Conservation (phyloP, 1,140 invertebrate species). For the Drosophila gunungcola region DNA sequence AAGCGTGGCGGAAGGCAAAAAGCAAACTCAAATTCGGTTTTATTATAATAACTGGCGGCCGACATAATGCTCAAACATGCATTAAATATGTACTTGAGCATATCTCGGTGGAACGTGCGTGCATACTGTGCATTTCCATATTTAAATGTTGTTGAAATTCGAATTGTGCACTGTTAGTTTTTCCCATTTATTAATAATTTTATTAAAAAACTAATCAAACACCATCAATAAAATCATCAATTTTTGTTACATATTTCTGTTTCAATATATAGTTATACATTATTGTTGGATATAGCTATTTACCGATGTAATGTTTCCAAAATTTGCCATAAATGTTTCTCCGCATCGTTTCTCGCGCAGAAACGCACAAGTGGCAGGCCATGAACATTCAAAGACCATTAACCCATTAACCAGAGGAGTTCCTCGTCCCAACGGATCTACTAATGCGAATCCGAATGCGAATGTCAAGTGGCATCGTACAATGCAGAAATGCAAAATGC, state of each 20-base stretch:
- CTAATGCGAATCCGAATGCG: conserved; percentile 47
- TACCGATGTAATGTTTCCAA: too few relatives aligned
- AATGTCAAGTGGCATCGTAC: conserved; percentile 68
- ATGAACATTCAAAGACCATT: conserved; percentile 50
- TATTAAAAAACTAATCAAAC: too few relatives aligned
- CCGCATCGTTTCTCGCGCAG: neutral
- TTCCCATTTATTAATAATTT: too few relatives aligned
- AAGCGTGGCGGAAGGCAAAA: conserved; percentile 66
- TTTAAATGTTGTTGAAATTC: neutral
- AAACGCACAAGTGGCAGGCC: conserved; percentile 21
- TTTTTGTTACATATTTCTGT: neutral
- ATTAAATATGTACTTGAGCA: conserved; percentile 34
- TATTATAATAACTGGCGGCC: conserved; percentile 63
- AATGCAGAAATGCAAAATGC: conserved; percentile 37
- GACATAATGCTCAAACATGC: conserved; percentile 39
- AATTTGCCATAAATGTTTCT: neutral
- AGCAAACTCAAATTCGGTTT: conserved; percentile 64
- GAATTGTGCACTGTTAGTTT: neutral
- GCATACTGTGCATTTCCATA: neutral
- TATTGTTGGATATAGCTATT: too few relatives aligned
- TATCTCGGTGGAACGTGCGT: conserved; percentile 1
- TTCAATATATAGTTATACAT: too few relatives aligned
- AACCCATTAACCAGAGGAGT: conserved; percentile 28
- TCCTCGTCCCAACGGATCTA: neutral
- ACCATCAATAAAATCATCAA: neutral